A percentile compares a stretch with the other conserved stretches of the same genome.
Evolutionary conservation across 2,113 vertebrate genomes (phyloP).

Genomic region (Platichthys flesus): DNA sequence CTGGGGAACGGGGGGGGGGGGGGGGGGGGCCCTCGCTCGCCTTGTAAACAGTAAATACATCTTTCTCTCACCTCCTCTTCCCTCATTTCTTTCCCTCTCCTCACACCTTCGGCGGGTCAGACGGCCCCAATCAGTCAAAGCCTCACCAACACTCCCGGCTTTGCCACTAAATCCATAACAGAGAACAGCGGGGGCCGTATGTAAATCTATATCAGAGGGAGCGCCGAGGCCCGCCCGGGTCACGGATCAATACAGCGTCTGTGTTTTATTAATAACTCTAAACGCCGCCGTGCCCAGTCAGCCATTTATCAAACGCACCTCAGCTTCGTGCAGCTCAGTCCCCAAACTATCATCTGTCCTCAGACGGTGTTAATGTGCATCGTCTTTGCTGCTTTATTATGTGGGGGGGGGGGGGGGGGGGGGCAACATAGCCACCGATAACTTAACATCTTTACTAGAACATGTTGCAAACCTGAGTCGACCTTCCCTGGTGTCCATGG

Average conservation of each 20-base stretch:
- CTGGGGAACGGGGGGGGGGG: conserved; percentile 8
- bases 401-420: neutral
- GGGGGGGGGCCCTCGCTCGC: conserved; percentile 4
- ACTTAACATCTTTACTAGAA: neutral
- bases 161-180: conserved; percentile 72
- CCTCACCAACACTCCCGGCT: conserved; percentile 50
- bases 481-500: too few relatives aligned
- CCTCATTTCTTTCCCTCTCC: conserved; percentile 3
- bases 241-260: conserved; percentile 70
- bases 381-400: conserved; percentile 38
- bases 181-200: conserved; percentile 61
- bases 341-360: conserved; percentile 42
- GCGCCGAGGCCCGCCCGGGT: conserved; percentile 46
- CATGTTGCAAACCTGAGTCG: too few relatives aligned
- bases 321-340: conserved; percentile 47
- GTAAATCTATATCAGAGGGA: conserved; percentile 75
- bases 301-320: conserved; percentile 66
- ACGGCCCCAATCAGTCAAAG: conserved; percentile 69
- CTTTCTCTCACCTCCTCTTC: conserved; percentile 4
- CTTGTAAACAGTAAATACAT: conserved; percentile 45
- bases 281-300: conserved; percentile 61
- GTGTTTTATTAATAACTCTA: conserved; percentile 80
- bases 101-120: conserved; percentile 28
- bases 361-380: conserved; percentile 33
- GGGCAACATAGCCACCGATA: neutral